Evolutionary conservation across 2,113 vertebrate genomes (phyloP).

Genomic region (Coryphaenoides rupestris): DNA sequence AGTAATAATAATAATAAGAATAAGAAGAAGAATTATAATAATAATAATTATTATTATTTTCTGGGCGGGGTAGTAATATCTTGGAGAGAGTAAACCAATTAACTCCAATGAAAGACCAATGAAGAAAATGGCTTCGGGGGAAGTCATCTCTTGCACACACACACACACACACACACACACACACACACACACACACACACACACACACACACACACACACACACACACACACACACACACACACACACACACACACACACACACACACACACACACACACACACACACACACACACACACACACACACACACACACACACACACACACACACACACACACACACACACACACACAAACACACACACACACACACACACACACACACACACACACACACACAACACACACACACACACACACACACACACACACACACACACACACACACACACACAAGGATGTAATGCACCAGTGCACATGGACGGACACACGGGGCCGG

Average conservation of each 20-base stretch:
- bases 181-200: background rate
- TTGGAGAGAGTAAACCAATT: slow-evolving; percentile 3
- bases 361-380: background rate
- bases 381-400: background rate
- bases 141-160: background rate
- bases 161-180: background rate
- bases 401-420: too few species aligned
- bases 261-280: background rate
- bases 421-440: background rate
- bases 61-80: background rate
- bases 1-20: too few species aligned
- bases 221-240: background rate
- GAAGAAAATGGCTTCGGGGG: background rate
- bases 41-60: too few species aligned
- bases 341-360: too few species aligned
- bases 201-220: too few species aligned
- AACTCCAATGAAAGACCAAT: background rate
- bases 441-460: background rate
- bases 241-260: background rate
- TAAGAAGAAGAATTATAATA: too few species aligned
- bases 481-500: too few species aligned
- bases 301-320: background rate
- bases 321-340: slow-evolving; percentile 1
- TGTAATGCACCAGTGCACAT: slow-evolving; percentile 37
- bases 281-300: background rate